phyloP scores from a whole-genome alignment of 2,113 vertebrate species.

The Misgurnus mizolepis region DNA sequence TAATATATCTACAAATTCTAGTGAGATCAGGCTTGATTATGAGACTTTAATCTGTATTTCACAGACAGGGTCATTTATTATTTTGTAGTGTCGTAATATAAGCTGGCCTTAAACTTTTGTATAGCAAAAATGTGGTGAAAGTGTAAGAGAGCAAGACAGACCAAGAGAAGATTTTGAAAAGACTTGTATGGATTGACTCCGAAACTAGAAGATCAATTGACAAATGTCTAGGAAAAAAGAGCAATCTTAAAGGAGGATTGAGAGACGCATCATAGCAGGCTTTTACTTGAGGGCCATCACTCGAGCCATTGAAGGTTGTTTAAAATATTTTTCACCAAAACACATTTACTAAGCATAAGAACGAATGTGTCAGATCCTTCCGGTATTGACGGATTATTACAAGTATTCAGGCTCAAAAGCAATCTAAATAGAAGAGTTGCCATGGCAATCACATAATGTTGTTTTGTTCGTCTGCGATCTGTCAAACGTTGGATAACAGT shows the following conservation, averaged over 20 bases:
- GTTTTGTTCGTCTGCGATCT: slow-evolving; percentile 59
- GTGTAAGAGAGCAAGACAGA: neutral
- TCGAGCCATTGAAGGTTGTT: neutral
- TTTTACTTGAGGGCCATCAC: neutral
- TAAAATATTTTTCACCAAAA: neutral
- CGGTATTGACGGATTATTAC: slow-evolving; percentile 2
- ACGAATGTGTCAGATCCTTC: neutral
- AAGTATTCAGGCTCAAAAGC: neutral
- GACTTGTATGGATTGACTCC: neutral
- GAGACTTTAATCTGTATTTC: too few species aligned
- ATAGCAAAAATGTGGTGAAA: too few species aligned
- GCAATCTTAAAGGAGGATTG: neutral
- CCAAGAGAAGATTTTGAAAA: slow-evolving; percentile 11
- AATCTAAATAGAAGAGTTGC: neutral
- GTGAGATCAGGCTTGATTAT: too few species aligned
- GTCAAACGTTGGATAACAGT: slow-evolving; percentile 44
- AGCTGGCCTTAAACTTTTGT: too few species aligned
- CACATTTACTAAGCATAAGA: neutral
- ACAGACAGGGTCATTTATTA: too few species aligned
- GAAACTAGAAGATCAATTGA: neutral
- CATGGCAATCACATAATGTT: slow-evolving; percentile 15
- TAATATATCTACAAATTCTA: too few species aligned
- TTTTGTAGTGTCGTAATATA: too few species aligned
- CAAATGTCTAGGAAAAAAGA: slow-evolving; percentile 12
- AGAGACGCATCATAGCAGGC: neutral